Conservation (phyloP, 2,113 vertebrate genomes). For the Lepus europaeus region DNA sequence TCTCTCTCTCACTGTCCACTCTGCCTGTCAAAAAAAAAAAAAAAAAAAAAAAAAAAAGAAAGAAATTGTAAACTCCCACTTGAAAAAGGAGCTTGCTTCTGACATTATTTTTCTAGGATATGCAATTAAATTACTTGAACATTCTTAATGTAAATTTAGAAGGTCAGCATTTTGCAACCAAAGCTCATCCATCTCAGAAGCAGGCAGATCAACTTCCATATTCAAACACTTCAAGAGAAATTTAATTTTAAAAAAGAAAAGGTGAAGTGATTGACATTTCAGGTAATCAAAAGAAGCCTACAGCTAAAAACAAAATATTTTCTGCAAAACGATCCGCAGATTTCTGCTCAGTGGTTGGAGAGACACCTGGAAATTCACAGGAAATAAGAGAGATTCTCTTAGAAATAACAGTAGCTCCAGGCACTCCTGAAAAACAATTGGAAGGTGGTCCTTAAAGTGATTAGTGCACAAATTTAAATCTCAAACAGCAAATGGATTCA, state of each 20-base stretch:
- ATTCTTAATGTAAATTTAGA: slow-evolving; percentile 58
- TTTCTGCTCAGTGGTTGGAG: not conserved
- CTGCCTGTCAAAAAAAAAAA: too few relatives aligned
- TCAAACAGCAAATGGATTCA: not conserved
- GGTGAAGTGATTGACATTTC: not conserved
- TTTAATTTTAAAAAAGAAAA: not conserved
- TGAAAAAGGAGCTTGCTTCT: not conserved
- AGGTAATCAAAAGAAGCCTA: not conserved
- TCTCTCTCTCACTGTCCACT: too few relatives aligned
- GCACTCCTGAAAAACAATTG: not conserved
- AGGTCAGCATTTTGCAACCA: slow-evolving; percentile 39
- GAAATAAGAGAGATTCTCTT: not conserved
- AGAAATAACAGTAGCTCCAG: not conserved
- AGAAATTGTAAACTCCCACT: not conserved
- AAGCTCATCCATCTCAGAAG: not conserved
- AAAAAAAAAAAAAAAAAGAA: too few relatives aligned
- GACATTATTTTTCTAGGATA: slow-evolving; percentile 3
- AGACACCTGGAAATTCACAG: not conserved
- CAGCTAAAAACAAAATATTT: not conserved
- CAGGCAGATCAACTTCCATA: not conserved
- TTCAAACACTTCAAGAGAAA: not conserved
- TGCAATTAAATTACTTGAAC: slow-evolving; percentile 29
- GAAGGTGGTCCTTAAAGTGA: not conserved
- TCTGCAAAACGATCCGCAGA: not conserved
- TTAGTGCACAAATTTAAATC: not conserved